Evolutionary conservation across 2,797 vertebrate genomes (phyloP).

Genomic region (Rachycentron canadum): DNA sequence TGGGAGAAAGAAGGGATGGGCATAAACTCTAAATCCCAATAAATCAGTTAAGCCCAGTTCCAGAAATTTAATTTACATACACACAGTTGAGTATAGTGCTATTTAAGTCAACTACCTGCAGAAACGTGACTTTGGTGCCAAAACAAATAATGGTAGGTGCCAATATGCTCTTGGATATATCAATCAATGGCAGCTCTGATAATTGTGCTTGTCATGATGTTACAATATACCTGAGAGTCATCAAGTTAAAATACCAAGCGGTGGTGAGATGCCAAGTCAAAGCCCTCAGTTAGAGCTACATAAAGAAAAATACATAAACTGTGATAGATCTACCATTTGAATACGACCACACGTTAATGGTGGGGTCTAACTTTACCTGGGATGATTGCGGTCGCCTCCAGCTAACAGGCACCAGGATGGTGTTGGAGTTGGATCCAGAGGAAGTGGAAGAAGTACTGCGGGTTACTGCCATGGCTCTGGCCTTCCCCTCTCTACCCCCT

Average conservation of each 20-base stretch:
- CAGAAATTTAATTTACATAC: background rate
- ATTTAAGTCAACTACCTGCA: background rate
- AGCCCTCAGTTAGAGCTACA: background rate
- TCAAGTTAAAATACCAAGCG: background rate
- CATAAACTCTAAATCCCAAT: background rate
- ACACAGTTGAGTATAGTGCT: background rate
- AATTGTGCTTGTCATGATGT: background rate
- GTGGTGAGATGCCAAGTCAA: background rate
- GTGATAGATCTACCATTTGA: background rate
- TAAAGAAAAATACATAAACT: background rate
- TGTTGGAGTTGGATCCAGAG: conserved; percentile 97
- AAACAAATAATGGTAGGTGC: conserved; percentile 5
- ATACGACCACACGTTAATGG: background rate
- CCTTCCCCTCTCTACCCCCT: conserved; percentile 92
- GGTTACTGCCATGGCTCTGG: conserved; percentile 94
- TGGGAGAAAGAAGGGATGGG: conserved; percentile 47
- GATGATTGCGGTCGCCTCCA: conserved; percentile 98
- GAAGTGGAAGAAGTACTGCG: conserved; percentile 97
- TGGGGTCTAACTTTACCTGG: conserved; percentile 87
- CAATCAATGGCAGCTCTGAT: conserved; percentile 1
- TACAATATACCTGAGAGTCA: background rate
- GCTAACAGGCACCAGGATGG: conserved; percentile 97
- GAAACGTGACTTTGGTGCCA: background rate
- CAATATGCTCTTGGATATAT: background rate
- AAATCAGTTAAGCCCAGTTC: background rate